phyloP scores from a whole-genome alignment of 2,113 vertebrate genomes.

The Aspidoscelis tigris region DNA sequence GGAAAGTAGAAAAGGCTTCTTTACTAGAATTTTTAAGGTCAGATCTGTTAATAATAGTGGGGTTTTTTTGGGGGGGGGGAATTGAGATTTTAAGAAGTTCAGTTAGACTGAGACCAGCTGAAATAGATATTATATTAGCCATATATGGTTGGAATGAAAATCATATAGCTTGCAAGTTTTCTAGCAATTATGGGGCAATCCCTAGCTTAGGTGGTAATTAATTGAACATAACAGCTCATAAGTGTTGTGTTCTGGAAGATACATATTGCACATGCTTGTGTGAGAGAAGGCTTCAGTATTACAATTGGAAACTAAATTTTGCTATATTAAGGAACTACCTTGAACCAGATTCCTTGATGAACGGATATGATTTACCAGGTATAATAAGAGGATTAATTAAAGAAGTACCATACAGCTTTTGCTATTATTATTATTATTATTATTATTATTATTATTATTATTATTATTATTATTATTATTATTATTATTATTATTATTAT shows the following conservation, averaged over 20 bases:
- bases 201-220: not conserved
- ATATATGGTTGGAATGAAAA: constrained; percentile 15
- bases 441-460: no score
- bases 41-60: not conserved
- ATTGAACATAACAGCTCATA: not conserved
- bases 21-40: not conserved
- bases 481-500: no score
- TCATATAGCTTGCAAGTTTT: not conserved
- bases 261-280: not conserved
- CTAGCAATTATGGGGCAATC: not conserved
- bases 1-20: not conserved
- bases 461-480: no score
- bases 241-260: not conserved
- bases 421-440: no score
- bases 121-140: not conserved
- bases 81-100: not conserved
- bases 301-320: not conserved
- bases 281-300: not conserved
- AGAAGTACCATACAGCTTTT: not conserved
- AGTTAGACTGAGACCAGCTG: not conserved
- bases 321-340: not conserved
- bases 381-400: not conserved
- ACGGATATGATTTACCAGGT: not conserved
- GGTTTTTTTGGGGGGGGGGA: not conserved
- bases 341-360: not conserved